A percentile compares a stretch with the other conserved stretches of the same genome.
These are phyloP conservation scores for Setipinna tenuifilis DNA, from an alignment of 2,797 vertebrate species.

Conservation along the genomic window DNA sequence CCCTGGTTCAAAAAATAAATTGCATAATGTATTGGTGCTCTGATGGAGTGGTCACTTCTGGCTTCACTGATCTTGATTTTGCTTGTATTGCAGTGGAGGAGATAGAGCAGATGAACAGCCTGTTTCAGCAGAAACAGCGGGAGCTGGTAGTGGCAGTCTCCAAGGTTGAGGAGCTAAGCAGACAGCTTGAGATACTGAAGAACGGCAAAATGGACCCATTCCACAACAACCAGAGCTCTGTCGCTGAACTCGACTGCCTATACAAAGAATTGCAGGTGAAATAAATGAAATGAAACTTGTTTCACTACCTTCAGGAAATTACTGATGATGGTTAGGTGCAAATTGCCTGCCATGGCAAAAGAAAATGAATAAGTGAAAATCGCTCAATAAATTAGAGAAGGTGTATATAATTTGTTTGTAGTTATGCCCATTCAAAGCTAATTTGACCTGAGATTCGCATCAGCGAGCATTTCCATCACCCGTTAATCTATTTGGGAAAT, in stretches of 20 bases:
- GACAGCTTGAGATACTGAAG: slow-evolving; percentile 90
- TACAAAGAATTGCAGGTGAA: slow-evolving; percentile 94
- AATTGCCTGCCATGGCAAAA: too few relatives aligned
- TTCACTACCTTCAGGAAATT: background rate
- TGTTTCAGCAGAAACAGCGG: slow-evolving; percentile 94
- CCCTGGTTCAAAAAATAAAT: too few relatives aligned
- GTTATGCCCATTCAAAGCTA: too few relatives aligned
- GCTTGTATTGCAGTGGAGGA: slow-evolving; percentile 83
- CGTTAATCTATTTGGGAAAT: too few relatives aligned
- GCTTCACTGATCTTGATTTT: background rate
- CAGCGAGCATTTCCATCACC: too few relatives aligned
- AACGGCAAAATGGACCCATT: slow-evolving; percentile 81
- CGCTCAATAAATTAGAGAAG: too few relatives aligned
- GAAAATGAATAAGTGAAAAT: too few relatives aligned
- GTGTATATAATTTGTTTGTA: too few relatives aligned
- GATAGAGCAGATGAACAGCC: slow-evolving; percentile 91
- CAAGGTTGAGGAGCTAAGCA: slow-evolving; percentile 89
- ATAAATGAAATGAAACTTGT: background rate
- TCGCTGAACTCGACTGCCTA: slow-evolving; percentile 89
- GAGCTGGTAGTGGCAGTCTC: slow-evolving; percentile 88
- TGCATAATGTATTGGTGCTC: background rate
- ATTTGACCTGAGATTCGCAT: too few relatives aligned
- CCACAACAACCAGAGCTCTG: slow-evolving; percentile 78
- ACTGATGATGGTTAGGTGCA: background rate
- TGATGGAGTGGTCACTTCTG: background rate